phyloP scores from a whole-genome alignment of 2,797 vertebrate species.

The Acipenser ruthenus region DNA sequence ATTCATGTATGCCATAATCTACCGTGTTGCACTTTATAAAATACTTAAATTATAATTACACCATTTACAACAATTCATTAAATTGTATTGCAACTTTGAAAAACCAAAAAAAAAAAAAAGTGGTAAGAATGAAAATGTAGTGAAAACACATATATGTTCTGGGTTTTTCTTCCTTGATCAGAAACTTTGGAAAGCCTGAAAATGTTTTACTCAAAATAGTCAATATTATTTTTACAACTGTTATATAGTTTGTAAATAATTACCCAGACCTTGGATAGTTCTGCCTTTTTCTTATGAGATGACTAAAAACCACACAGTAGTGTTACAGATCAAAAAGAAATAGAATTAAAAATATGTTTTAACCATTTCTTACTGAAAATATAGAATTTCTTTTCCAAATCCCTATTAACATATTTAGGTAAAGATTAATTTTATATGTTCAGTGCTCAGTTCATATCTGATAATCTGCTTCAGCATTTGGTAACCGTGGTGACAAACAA shows the following conservation, averaged over 20 bases:
- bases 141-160: not conserved
- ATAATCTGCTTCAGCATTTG: constrained; percentile 45
- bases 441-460: constrained; percentile 61
- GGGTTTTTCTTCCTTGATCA: constrained; percentile 32
- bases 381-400: not conserved
- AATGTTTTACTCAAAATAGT: not conserved
- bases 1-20: not conserved
- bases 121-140: not conserved
- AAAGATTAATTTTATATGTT: constrained; percentile 31
- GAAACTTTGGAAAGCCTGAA: constrained; percentile 39
- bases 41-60: not conserved
- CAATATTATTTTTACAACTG: not conserved
- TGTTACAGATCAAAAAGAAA: not conserved
- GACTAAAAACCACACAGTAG: not conserved
- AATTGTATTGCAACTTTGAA: not conserved
- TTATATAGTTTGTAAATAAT: not conserved
- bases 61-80: not conserved
- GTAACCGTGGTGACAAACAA: constrained; percentile 40
- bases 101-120: constrained; percentile 15
- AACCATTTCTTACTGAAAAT: constrained; percentile 19
- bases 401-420: not conserved
- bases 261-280: not conserved
- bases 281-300: not conserved
- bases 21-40: not conserved
- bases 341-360: constrained; percentile 34